Base-by-base conservation (phyloP, 2,113 vertebrate species). In the Catagonus wagneri region DNA sequence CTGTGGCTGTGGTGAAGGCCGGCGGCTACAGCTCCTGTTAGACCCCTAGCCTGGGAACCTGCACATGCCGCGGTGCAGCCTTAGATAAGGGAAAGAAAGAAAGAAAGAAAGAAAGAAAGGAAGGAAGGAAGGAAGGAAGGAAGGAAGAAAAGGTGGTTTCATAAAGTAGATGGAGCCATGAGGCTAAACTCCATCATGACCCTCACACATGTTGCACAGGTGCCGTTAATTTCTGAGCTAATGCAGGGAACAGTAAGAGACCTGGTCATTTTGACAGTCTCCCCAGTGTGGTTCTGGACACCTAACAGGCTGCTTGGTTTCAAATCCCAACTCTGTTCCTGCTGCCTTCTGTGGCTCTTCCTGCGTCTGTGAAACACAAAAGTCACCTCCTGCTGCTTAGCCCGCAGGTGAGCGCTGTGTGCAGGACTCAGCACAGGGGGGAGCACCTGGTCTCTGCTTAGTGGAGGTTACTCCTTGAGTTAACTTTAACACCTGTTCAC, bases 381-480 rank as follows among this genome's bases (percentile, higher is more conserved):
- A 56, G 79, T 7, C 1, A 7, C 54, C n/a, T 54, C 8, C 32
- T 81, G 0, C 44, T 81, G 16, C n/a, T 27, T 16, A 11, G 0
- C 5, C 9, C 63, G 6, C 32, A 11, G 32, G 1, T 56, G 61
- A 14, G 19, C 1, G 0, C 66, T 12, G 0, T 1, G 4, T 16
- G 0, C 1, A 0, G 36, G 6, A 36, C 39, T 39, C 23, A 23
- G 34, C 0, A 1, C 29, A 0, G n/a, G 36, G 9, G 13, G 3
- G 4, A 3, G 36, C 36, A 6, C 3, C 2, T 1, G 36, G 72
- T 29, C 83, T 60, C 4, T 39, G 54, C 72, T 23, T 56, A 2
- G 69, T 4, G 78, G 12, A 22, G 17, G 14, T 25, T 63, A 6
- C 32, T 19, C 6, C 7, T 0, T n/a, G 74, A 71, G n/a, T 16